phyloP scores from a whole-genome alignment of 30 jellyfish, hydroid and myxozoan genomes.

The Cassiopea xamachana region DNA sequence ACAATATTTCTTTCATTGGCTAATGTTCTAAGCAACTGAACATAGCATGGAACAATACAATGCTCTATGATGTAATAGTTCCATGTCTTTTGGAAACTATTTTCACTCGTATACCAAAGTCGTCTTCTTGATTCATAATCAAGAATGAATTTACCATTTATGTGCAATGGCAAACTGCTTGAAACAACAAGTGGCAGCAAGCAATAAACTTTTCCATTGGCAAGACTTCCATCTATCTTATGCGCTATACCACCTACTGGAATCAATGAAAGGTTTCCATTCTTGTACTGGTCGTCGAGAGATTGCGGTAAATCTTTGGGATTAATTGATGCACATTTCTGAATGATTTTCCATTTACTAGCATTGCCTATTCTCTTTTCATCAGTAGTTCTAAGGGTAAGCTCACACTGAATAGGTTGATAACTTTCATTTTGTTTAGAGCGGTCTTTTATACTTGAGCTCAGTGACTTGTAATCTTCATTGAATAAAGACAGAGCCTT shows the following conservation, averaged over 20 bases:
- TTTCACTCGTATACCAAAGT: slow-evolving; percentile 35
- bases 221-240: background rate
- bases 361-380: background rate
- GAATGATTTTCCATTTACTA: slow-evolving; percentile 34
- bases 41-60: slow-evolving; percentile 77
- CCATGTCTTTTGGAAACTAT: slow-evolving; percentile 67
- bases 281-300: slow-evolving; percentile 18
- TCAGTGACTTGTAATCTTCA: background rate
- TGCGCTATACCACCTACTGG: slow-evolving; percentile 86
- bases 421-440: background rate
- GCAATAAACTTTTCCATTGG: slow-evolving; percentile 66
- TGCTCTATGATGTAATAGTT: slow-evolving; percentile 57
- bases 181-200: slow-evolving; percentile 67
- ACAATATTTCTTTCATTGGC: background rate
- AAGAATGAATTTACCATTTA: slow-evolving; percentile 78
- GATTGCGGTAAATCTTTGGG: slow-evolving; percentile 20
- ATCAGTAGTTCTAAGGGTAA: background rate
- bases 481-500: background rate
- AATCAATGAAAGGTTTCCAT: slow-evolving; percentile 20
- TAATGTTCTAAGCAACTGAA: slow-evolving; percentile 9
- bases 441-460: background rate
- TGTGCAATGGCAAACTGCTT: slow-evolving; percentile 57
- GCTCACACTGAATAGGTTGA: background rate
- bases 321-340: slow-evolving; percentile 41
- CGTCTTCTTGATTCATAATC: slow-evolving; percentile 86